Percentiles rank a stretch among this genome's conserved stretches.
These are phyloP conservation scores for Labeo rohita DNA, from an alignment of 2,113 vertebrate species.

Conservation along the genomic window DNA sequence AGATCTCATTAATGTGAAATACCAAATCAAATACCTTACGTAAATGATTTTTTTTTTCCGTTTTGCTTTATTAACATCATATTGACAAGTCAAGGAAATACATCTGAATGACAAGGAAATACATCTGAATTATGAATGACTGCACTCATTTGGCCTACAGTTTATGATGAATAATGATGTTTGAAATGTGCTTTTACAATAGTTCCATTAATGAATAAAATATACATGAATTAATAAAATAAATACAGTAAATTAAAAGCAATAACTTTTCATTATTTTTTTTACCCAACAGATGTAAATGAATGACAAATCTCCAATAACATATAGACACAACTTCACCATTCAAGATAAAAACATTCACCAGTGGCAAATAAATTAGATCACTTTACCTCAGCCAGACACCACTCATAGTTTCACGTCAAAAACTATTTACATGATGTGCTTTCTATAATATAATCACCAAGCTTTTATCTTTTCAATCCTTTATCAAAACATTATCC, in stretches of 20 bases:
- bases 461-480: slow-evolving; percentile 13
- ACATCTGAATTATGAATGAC: not conserved
- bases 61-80: not conserved
- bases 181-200: not conserved
- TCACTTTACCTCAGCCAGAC: not conserved
- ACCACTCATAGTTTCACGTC: not conserved
- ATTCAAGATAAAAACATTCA: not conserved
- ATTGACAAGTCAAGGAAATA: not conserved
- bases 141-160: not conserved
- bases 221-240: not conserved
- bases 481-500: slow-evolving; percentile 1
- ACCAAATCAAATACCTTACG: not conserved
- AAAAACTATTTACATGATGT: not conserved
- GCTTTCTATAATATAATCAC: not conserved
- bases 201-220: not conserved
- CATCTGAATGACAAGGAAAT: too few species aligned
- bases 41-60: not conserved
- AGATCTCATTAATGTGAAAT: not conserved
- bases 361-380: not conserved
- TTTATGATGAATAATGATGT: not conserved
- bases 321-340: not conserved
- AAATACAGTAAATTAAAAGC: not conserved
- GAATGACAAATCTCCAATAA: not conserved
- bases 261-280: too few species aligned
- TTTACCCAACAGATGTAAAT: not conserved